Percentiles rank a stretch among this genome's conserved stretches.
Conservation (phyloP, 2,113 vertebrate species). For the Plecturocebus donacophilus region DNA sequence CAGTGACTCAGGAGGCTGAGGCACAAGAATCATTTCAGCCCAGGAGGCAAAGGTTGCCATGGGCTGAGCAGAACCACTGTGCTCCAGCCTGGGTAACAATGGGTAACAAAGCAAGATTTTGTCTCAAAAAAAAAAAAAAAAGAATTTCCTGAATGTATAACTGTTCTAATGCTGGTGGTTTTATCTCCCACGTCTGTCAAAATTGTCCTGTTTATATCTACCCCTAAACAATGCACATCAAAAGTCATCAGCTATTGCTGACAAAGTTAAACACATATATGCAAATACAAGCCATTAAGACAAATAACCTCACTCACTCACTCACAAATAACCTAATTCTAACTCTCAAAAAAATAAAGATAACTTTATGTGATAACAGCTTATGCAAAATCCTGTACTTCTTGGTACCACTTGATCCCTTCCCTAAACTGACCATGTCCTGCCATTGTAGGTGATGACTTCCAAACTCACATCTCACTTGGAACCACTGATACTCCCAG, state of each 20-base stretch:
- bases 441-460: not conserved
- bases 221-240: not conserved
- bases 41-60: fast-evolving
- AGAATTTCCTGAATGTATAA: not conserved
- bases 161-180: not conserved
- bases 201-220: not conserved
- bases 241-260: not conserved
- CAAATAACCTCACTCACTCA: not conserved
- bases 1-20: no score
- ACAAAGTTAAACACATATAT: not conserved
- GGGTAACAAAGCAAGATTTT: no score
- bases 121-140: no score
- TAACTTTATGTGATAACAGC: not conserved
- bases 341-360: not conserved
- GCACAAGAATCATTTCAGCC: no score
- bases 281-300: not conserved
- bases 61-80: no score
- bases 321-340: not conserved
- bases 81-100: no score
- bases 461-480: not conserved
- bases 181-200: not conserved
- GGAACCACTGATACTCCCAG: not conserved
- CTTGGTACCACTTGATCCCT: not conserved
- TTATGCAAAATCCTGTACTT: not conserved
- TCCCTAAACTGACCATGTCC: not conserved